phyloP scores from a whole-genome alignment of 2,888 invertebrate species.

The Kryphioiulus occultus region DNA sequence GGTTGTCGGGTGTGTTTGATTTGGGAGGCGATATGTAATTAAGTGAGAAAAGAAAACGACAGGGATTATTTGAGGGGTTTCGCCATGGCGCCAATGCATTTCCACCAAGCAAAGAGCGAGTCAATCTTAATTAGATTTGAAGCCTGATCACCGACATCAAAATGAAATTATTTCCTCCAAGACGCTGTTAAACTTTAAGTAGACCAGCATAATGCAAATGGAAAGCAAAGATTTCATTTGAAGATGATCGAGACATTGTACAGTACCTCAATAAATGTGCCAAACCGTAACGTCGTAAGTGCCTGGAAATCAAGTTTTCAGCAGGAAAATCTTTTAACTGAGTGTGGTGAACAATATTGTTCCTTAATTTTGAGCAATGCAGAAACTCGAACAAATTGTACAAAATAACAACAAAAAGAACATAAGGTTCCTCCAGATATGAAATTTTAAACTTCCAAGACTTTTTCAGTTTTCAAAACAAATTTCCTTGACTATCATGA shows the following conservation, averaged over 20 bases:
- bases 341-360: too few species aligned
- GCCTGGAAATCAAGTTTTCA: too few species aligned
- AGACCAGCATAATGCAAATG: neutral
- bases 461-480: too few species aligned
- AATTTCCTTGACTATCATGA: too few species aligned
- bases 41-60: neutral
- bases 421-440: too few species aligned
- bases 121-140: conserved; percentile 30
- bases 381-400: too few species aligned
- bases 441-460: too few species aligned
- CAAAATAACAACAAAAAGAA: too few species aligned
- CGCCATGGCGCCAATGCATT: neutral
- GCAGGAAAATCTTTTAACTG: too few species aligned
- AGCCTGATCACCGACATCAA: neutral
- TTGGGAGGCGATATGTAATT: neutral
- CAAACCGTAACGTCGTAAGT: too few species aligned
- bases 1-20: conserved; percentile 21
- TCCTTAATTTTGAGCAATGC: too few species aligned
- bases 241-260: neutral
- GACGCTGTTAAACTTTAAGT: neutral
- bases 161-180: conserved; percentile 4
- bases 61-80: neutral
- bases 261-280: too few species aligned
- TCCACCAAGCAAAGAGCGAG: neutral
- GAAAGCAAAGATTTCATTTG: neutral